phyloP scores from a whole-genome alignment of 2,888 invertebrate genomes.

The Halocaridina rubra region DNA sequence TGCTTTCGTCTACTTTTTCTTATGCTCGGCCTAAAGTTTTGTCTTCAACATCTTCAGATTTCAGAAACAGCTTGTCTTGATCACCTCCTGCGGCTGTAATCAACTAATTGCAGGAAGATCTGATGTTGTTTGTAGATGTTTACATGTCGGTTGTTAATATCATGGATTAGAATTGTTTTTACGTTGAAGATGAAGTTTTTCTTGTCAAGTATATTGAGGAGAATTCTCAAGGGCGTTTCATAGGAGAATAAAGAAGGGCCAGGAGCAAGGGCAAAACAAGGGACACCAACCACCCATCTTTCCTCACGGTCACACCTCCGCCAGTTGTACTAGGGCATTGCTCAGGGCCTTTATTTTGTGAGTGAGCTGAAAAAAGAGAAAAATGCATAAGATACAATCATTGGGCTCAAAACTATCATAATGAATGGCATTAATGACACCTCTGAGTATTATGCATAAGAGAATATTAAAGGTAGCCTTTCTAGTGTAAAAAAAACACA shows the following conservation, averaged over 20 bases:
- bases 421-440: too few species aligned
- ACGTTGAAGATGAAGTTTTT: background rate
- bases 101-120: background rate
- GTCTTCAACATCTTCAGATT: background rate
- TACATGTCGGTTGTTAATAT: slow-evolving; percentile 16
- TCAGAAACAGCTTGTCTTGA: background rate
- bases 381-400: background rate
- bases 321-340: slow-evolving; percentile 47
- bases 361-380: slow-evolving; percentile 31
- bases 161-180: slow-evolving; percentile 6
- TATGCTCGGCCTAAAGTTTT: background rate
- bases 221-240: slow-evolving; percentile 44
- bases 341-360: slow-evolving; percentile 41
- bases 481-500: too few species aligned
- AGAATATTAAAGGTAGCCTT: too few species aligned
- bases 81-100: too few species aligned
- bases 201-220: background rate
- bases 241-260: slow-evolving; percentile 18
- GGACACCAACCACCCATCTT: background rate
- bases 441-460: too few species aligned
- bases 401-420: too few species aligned
- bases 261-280: slow-evolving; percentile 13
- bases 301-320: background rate
- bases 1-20: background rate
- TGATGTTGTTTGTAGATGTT: background rate